phyloP scores from a whole-genome alignment of 53 echinoderm and acorn worm genomes.

The Arbacia lixula region DNA sequence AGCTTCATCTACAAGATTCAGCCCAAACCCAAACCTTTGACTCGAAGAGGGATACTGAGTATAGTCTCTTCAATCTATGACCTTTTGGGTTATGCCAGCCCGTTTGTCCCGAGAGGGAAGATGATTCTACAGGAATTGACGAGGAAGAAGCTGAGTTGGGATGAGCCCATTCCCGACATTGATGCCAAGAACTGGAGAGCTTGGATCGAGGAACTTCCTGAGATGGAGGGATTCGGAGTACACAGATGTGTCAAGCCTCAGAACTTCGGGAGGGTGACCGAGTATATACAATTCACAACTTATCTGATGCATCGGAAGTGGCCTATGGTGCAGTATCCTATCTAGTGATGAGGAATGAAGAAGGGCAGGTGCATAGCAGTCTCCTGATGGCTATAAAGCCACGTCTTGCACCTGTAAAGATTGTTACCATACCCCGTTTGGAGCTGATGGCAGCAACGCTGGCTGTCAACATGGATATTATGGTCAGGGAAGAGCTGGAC shows the following conservation, averaged over 20 bases:
- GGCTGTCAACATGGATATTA: slow-evolving; percentile 53
- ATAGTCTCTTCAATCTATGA: slow-evolving; percentile 68
- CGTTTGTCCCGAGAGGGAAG: slow-evolving; percentile 67
- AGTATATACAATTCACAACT: slow-evolving; percentile 70
- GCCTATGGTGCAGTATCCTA: slow-evolving; percentile 53
- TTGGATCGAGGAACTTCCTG: slow-evolving; percentile 64
- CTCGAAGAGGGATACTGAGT: slow-evolving; percentile 67
- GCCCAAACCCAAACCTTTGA: slow-evolving; percentile 57
- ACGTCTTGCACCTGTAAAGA: slow-evolving; percentile 60
- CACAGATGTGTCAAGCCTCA: slow-evolving; percentile 74
- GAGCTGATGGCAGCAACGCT: slow-evolving; percentile 65
- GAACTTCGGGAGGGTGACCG: slow-evolving; percentile 44
- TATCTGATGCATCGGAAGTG: slow-evolving; percentile 63
- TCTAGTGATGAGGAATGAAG: slow-evolving; percentile 6
- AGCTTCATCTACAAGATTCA: slow-evolving; percentile 61
- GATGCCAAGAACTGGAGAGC: slow-evolving; percentile 51
- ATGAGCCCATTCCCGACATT: slow-evolving; percentile 60
- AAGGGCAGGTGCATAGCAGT: slow-evolving; percentile 22
- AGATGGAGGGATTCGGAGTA: slow-evolving; percentile 58
- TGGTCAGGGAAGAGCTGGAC: slow-evolving; percentile 64
- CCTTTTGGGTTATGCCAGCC: slow-evolving; percentile 64
- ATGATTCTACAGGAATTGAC: slow-evolving; percentile 71
- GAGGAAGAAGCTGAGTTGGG: slow-evolving; percentile 67
- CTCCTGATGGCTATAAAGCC: slow-evolving; percentile 55
- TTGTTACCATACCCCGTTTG: slow-evolving; percentile 65